Conservation (phyloP, 2,888 invertebrate species). For the Sinotaia quadrata region DNA sequence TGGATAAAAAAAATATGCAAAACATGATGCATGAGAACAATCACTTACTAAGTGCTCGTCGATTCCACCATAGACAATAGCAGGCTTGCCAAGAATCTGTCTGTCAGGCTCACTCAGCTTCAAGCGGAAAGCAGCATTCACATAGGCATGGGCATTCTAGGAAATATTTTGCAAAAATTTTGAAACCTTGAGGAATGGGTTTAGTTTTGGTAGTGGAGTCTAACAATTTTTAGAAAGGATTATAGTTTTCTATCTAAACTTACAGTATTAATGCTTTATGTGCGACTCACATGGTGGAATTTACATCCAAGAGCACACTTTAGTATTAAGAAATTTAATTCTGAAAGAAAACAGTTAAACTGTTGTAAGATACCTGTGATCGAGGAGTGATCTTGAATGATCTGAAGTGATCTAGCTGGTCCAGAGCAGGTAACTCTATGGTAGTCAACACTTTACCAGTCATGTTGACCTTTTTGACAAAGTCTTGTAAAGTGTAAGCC, state of each 20-base stretch:
- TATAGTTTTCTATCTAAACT: too few species aligned
- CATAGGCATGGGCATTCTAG: conserved; percentile 83
- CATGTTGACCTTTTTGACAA: conserved; percentile 75
- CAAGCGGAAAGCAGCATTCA: conserved; percentile 82
- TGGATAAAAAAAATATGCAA: too few species aligned
- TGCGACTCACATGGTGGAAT: too few species aligned
- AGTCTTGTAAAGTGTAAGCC: conserved; percentile 25
- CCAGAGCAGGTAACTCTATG: conserved; percentile 75
- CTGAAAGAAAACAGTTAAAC: too few species aligned
- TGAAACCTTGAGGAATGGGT: too few species aligned
- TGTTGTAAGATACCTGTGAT: conserved; percentile 51
- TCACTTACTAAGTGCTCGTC: conserved; percentile 36
- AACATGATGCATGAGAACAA: not conserved
- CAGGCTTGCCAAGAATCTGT: conserved; percentile 75
- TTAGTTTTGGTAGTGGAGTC: too few species aligned
- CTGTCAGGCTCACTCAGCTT: conserved; percentile 73
- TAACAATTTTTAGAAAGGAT: too few species aligned
- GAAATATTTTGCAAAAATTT: too few species aligned
- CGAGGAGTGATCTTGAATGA: conserved; percentile 79
- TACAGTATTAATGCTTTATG: not conserved
- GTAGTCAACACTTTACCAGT: conserved; percentile 78
- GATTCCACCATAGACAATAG: conserved; percentile 80
- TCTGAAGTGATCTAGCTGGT: conserved; percentile 74
- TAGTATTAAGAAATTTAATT: too few species aligned
- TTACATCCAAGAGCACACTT: not conserved